Evolutionary conservation across 92 coral and sea anemone genomes (phyloP), one percentile per base, ranked within the genome.

Genomic region (Phenganax marumi): DNA sequence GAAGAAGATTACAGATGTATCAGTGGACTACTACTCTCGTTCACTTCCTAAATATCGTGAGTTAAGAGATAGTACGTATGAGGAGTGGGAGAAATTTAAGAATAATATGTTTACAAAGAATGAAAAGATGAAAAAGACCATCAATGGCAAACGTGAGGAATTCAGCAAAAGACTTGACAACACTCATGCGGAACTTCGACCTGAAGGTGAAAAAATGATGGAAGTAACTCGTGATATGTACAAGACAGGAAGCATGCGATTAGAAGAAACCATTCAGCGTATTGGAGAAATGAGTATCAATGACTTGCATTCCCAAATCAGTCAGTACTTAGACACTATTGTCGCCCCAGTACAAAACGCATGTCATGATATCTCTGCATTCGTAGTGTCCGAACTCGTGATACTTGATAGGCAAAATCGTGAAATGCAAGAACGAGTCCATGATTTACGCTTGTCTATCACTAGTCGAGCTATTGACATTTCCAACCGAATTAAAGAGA

Each of bases 241-340:
- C 52, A 6, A 63, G 17, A 61, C 73, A 63, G 33, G 61, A 63
- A 19, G 12, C 12, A 24, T 16, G 19, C 43, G 22, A 47, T 25
- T 78, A 6, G 17, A 19, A 50, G 68, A 48, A 16, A 62, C 50
- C n/a, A 8, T 78, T 6, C 57, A 78, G 22, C 33, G 68, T 25
- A 10, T 78, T 18, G 73, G 83, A 18, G 73, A 78, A 61, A 21
- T 62, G 60, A 61, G 73, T 24, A 65, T 78, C 47, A 22, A 78
- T 62, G 83, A 78, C 63, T 48, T 78, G 10, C 70, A 78, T 19
- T 48, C 68, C 19, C 52, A 58, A 43, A 26, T 49, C 33, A 19
- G 46, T 14, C 66, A 63, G 24, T 43, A n/a, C 73, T 12, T 78
- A 14, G 50, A 21, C 22, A 61, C 17, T 17, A 19, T 76, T 62